These are phyloP conservation scores for Peromyscus eremicus DNA, from an alignment of 2,797 vertebrate species.

Conservation along the genomic window DNA sequence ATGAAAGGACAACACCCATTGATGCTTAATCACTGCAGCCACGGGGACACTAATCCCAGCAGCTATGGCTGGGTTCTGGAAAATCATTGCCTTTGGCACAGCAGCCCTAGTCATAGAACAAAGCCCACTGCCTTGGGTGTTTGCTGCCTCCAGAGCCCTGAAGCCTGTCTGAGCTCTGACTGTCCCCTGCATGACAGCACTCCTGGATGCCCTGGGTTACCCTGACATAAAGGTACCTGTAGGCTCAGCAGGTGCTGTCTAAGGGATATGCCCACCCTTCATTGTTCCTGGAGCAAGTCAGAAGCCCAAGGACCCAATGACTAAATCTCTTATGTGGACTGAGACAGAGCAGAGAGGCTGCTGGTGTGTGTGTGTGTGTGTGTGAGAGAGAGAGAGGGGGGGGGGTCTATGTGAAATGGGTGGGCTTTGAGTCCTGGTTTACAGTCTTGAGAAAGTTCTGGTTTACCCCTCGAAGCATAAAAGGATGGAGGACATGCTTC, in stretches of 20 bases:
- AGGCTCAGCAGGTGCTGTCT: neutral
- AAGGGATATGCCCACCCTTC: neutral
- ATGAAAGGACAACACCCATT: neutral
- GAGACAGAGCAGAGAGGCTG: neutral
- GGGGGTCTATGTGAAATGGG: neutral
- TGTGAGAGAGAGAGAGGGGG: too few relatives aligned
- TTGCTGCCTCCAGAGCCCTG: neutral
- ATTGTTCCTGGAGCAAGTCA: neutral
- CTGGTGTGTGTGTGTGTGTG: neutral
- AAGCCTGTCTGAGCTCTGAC: neutral
- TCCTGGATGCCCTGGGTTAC: neutral
- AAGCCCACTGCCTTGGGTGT: too few relatives aligned
- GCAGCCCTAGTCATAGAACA: neutral
- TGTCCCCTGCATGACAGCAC: neutral
- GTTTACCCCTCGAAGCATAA: neutral
- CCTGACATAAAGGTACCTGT: neutral
- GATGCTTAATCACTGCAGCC: neutral
- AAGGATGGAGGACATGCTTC: neutral
- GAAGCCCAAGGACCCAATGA: neutral
- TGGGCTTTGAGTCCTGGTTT: neutral
- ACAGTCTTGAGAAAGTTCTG: neutral
- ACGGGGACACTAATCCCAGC: neutral
- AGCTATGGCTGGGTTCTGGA: neutral
- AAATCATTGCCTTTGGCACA: neutral
- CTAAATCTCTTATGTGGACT: neutral